Percentiles rank a stretch among this genome's conserved stretches.
These are phyloP conservation scores for Takifugu bimaculatus DNA, from an alignment of 2,113 vertebrate species.

Conservation along the genomic window DNA sequence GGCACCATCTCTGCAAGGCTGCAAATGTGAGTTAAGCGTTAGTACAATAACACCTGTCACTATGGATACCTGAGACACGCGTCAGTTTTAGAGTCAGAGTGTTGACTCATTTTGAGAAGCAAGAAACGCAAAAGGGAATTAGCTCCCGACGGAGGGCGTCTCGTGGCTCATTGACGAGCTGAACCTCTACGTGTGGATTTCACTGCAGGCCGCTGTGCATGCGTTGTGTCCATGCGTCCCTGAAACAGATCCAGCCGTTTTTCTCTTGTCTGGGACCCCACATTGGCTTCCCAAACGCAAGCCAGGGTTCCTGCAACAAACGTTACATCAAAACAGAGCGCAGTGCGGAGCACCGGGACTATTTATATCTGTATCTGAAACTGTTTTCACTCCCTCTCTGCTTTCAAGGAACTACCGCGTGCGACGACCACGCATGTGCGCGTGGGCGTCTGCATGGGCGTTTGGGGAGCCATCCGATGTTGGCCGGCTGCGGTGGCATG, in stretches of 20 bases:
- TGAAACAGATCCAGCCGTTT: slow-evolving; percentile 39
- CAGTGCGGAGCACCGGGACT: slow-evolving; percentile 64
- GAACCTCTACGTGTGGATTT: slow-evolving; percentile 29
- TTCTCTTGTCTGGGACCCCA: slow-evolving; percentile 58
- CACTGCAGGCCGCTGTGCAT: not conserved
- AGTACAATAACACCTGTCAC: slow-evolving; percentile 23
- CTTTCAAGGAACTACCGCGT: slow-evolving; percentile 68
- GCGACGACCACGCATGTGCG: slow-evolving; percentile 30
- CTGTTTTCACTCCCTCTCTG: slow-evolving; percentile 57
- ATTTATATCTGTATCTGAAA: slow-evolving; percentile 63
- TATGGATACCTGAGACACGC: slow-evolving; percentile 25
- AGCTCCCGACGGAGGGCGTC: slow-evolving; percentile 21
- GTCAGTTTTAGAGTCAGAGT: slow-evolving; percentile 1
- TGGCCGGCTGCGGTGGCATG: slow-evolving; percentile 37
- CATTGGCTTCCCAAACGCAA: slow-evolving; percentile 57
- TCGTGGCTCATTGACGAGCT: slow-evolving; percentile 41
- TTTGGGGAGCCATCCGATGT: slow-evolving; percentile 40
- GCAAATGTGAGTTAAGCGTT: slow-evolving; percentile 12
- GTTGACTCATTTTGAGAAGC: slow-evolving; percentile 25
- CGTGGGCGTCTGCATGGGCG: slow-evolving; percentile 20
- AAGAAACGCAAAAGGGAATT: too few species aligned
- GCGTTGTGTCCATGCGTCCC: slow-evolving; percentile 67
- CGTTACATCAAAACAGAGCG: slow-evolving; percentile 71
- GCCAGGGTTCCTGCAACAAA: slow-evolving; percentile 63
- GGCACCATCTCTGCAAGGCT: slow-evolving; percentile 12